These are phyloP conservation scores for Eristalinus sepulchralis DNA, from an alignment of 2,888 invertebrate species.

Conservation along the genomic window DNA sequence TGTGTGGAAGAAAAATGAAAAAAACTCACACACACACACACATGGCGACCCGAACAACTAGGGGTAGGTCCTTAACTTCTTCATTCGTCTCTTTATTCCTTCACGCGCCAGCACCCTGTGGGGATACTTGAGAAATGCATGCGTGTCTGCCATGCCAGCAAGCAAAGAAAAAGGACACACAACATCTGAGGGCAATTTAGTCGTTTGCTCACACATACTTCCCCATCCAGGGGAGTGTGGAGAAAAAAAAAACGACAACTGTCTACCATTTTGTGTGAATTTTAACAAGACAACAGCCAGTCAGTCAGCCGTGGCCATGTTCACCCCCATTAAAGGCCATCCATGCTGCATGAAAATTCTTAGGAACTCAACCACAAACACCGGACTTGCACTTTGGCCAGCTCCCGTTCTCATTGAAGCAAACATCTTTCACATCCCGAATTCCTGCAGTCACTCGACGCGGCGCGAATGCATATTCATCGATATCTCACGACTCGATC, in stretches of 20 bases:
- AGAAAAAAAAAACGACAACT: neutral
- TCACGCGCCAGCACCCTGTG: neutral
- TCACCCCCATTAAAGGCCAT: constrained; percentile 1
- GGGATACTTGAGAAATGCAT: constrained; percentile 34
- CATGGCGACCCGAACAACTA: constrained; percentile 6
- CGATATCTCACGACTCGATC: constrained; percentile 36
- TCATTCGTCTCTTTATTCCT: constrained; percentile 1
- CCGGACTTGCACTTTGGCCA: neutral
- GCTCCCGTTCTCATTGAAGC: constrained; percentile 39
- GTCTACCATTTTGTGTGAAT: constrained; percentile 59
- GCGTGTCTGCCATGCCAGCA: constrained; percentile 30
- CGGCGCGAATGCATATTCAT: constrained; percentile 60
- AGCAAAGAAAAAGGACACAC: constrained; percentile 6
- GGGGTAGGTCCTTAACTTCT: constrained; percentile 42
- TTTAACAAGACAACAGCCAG: neutral
- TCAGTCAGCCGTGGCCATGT: neutral
- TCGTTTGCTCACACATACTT: neutral
- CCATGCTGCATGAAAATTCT: neutral
- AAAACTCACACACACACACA: neutral
- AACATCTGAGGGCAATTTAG: constrained; percentile 12
- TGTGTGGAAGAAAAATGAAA: neutral
- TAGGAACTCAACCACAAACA: neutral
- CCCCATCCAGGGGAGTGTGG: neutral
- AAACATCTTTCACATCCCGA: constrained; percentile 45
- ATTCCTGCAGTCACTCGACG: constrained; percentile 52